phyloP scores from a whole-genome alignment of 2,113 vertebrate species.

The Ptyas mucosa region DNA sequence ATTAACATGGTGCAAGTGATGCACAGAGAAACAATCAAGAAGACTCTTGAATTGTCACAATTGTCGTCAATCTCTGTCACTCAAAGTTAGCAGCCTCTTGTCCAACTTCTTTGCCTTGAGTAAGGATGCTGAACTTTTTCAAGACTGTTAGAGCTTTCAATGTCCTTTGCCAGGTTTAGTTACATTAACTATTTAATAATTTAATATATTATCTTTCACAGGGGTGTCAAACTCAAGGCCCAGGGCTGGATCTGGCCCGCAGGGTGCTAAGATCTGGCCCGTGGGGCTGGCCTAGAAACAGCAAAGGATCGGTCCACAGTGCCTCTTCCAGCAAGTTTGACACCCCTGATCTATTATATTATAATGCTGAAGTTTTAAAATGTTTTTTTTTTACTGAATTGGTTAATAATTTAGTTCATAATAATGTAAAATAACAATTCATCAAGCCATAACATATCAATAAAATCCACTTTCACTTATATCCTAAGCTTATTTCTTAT shows the following conservation, averaged over 20 bases:
- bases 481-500: conserved; percentile 27
- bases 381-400: neutral
- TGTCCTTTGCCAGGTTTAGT: neutral
- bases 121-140: neutral
- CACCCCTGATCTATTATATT: neutral
- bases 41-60: neutral
- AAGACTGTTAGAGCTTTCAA: neutral
- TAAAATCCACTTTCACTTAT: conserved; percentile 25
- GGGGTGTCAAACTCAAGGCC: no score
- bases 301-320: no score
- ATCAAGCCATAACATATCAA: conserved; percentile 26
- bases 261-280: no score
- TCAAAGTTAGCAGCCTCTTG: neutral
- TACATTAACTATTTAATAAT: neutral
- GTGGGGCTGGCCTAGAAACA: no score
- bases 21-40: neutral
- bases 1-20: neutral
- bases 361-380: neutral
- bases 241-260: no score
- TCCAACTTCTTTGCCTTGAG: neutral
- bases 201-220: neutral
- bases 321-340: no score
- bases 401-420: conserved; percentile 16
- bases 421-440: conserved; percentile 15
- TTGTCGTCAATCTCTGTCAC: neutral